phyloP scores from a whole-genome alignment of 2,113 vertebrate genomes.

The Proterorhinus semilunaris region DNA sequence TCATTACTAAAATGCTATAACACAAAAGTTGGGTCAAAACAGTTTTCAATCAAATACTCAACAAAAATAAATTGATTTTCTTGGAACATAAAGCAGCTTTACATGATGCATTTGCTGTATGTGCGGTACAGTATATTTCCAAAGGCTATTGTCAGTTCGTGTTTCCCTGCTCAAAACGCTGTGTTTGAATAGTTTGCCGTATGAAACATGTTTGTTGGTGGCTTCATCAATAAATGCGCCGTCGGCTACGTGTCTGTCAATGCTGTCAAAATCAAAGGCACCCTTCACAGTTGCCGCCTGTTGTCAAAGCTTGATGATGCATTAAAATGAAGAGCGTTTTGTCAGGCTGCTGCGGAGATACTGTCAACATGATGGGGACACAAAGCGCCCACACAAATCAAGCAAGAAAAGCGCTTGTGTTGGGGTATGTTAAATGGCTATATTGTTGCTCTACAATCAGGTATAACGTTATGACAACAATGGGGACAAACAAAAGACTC shows the following conservation, averaged over 20 bases:
- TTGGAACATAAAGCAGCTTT: neutral
- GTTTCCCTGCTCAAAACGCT: slow-evolving; percentile 21
- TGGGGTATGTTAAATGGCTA: slow-evolving; percentile 6
- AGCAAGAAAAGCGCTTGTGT: slow-evolving; percentile 21
- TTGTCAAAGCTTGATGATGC: slow-evolving; percentile 66
- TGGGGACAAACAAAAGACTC: neutral
- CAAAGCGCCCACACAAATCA: slow-evolving; percentile 37
- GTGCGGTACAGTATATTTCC: neutral
- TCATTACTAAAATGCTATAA: too few relatives aligned
- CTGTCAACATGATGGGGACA: slow-evolving; percentile 60
- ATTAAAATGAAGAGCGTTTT: slow-evolving; percentile 60
- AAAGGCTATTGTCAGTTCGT: slow-evolving; percentile 7
- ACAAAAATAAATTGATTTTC: neutral
- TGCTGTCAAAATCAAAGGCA: slow-evolving; percentile 51
- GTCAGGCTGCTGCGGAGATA: slow-evolving; percentile 59
- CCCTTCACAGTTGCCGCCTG: slow-evolving; percentile 53
- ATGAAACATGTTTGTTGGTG: slow-evolving; percentile 40
- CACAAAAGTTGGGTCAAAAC: too few relatives aligned
- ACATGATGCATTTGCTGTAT: neutral
- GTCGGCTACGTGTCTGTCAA: slow-evolving; percentile 58
- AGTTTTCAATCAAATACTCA: neutral
- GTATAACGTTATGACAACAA: neutral
- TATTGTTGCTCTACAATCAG: neutral
- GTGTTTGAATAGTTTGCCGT: slow-evolving; percentile 23
- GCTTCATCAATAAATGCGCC: slow-evolving; percentile 36